Conservation (phyloP, 1,140 invertebrate genomes). For the Oreohelix idahoensis region DNA sequence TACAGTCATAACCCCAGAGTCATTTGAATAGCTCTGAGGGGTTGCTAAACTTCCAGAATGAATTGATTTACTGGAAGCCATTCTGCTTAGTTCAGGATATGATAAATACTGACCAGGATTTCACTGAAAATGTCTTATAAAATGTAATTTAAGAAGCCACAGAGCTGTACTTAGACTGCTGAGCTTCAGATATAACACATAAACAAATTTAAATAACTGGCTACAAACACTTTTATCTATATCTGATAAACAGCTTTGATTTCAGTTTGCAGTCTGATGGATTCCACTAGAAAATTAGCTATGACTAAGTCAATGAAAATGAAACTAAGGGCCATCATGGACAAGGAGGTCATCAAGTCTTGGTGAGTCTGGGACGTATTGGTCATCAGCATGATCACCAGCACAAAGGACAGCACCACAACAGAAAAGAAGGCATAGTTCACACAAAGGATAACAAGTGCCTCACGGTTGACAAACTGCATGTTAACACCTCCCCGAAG, state of each 20-base stretch:
- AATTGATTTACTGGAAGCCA: background rate
- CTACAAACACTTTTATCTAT: background rate
- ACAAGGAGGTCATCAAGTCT: constrained; percentile 56
- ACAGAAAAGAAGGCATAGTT: constrained; percentile 67
- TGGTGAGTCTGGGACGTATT: constrained; percentile 57
- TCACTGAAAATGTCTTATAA: too few relatives aligned
- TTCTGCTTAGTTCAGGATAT: background rate
- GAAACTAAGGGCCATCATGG: constrained; percentile 61
- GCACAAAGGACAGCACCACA: constrained; percentile 58
- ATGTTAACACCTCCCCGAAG: constrained; percentile 28
- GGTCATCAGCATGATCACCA: constrained; percentile 61
- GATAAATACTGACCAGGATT: background rate
- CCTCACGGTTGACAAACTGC: constrained; percentile 59
- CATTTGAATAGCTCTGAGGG: background rate
- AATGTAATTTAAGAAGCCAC: too few relatives aligned
- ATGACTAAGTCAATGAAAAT: constrained; percentile 61
- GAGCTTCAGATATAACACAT: background rate
- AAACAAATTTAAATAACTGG: background rate
- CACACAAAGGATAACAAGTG: constrained; percentile 60
- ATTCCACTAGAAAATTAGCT: constrained; percentile 63
- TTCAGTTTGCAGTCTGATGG: constrained; percentile 58
- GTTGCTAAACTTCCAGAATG: background rate
- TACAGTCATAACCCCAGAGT: constrained; percentile 27
- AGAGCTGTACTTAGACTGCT: too few relatives aligned
- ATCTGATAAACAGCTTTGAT: constrained; percentile 42